Evolutionary conservation across 2,113 vertebrate genomes (phyloP).

Genomic region (Hippocampus guttulatus): DNA sequence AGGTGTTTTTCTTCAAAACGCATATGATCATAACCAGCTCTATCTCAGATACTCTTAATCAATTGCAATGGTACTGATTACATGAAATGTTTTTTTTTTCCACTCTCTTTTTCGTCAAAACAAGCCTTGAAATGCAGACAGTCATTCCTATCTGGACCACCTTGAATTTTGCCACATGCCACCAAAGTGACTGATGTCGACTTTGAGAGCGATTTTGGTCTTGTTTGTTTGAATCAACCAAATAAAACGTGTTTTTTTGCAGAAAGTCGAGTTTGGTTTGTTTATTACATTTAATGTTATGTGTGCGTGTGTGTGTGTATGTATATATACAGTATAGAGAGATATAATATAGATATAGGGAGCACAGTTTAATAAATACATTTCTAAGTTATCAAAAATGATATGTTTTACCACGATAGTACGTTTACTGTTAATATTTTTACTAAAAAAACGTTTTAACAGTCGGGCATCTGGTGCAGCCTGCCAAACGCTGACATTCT

Average conservation of each 20-base stretch:
- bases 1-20: slow-evolving; percentile 1
- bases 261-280: not conserved
- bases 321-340: no score
- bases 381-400: no score
- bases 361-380: no score
- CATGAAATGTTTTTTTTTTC: slow-evolving; percentile 6
- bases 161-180: not conserved
- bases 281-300: not conserved
- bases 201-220: not conserved
- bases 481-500: not conserved
- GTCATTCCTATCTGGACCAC: not conserved
- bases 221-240: not conserved
- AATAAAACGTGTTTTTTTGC: slow-evolving; percentile 1
- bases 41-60: not conserved
- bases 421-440: not conserved
- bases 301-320: no score
- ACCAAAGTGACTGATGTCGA: not conserved
- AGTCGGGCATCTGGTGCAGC: not conserved
- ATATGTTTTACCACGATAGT: not conserved
- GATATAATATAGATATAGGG: no score
- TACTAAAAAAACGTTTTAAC: no score
- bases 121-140: not conserved
- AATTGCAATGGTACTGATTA: not conserved
- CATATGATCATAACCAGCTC: slow-evolving; percentile 10
- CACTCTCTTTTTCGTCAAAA: slow-evolving; percentile 5